Percentiles rank a stretch among this genome's conserved stretches.
These are phyloP conservation scores for Macquaria australasica DNA, from an alignment of 2,113 vertebrate genomes.

Conservation along the genomic window DNA sequence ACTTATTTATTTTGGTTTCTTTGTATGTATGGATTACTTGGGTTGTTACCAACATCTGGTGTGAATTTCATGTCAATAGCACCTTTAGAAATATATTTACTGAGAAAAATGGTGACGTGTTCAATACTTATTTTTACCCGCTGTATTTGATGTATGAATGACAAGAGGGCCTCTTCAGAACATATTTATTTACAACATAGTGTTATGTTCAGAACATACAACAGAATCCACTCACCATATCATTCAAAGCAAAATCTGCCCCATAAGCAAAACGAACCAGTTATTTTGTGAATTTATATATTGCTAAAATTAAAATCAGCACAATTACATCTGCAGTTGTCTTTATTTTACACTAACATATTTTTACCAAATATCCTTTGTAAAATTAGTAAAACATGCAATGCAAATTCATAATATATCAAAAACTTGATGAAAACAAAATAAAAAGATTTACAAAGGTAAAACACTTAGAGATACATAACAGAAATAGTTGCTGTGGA, in stretches of 20 bases:
- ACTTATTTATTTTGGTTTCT: too few species aligned
- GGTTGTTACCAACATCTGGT: too few species aligned
- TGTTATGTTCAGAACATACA: constrained; percentile 78
- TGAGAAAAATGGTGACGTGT: too few species aligned
- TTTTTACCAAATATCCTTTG: constrained; percentile 51
- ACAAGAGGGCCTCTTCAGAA: constrained; percentile 71
- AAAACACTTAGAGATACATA: constrained; percentile 71
- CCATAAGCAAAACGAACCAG: constrained; percentile 68
- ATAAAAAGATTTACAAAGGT: constrained; percentile 73
- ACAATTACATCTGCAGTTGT: constrained; percentile 52
- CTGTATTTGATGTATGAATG: constrained; percentile 55
- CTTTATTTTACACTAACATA: constrained; percentile 66
- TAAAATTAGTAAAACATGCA: constrained; percentile 83
- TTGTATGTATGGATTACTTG: too few species aligned
- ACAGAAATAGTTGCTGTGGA: constrained; percentile 58
- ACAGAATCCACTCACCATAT: constrained; percentile 61
- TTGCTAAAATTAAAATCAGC: constrained; percentile 42
- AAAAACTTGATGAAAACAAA: constrained; percentile 71
- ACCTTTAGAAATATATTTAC: too few species aligned
- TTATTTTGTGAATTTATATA: constrained; percentile 66
- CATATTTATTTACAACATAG: constrained; percentile 86
- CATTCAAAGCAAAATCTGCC: constrained; percentile 65
- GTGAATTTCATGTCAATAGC: too few species aligned
- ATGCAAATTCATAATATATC: constrained; percentile 72
- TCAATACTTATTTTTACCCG: too few species aligned